Percentiles rank a stretch among this genome's conserved stretches.
These are phyloP conservation scores for Melipona bicolor DNA, from an alignment of 2,888 invertebrate genomes.

Conservation along the genomic window DNA sequence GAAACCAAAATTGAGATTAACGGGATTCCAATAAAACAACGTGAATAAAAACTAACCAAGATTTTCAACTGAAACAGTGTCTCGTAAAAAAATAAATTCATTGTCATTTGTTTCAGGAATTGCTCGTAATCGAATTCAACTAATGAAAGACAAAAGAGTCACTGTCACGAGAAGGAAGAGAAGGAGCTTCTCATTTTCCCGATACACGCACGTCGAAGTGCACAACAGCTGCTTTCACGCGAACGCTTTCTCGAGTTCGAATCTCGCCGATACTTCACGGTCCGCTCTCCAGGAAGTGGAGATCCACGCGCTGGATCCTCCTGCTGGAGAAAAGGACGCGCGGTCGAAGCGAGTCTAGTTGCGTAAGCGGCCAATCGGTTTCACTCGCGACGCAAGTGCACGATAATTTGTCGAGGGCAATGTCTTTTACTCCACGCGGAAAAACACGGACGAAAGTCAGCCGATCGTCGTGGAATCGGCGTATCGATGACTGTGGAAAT, in stretches of 20 bases:
- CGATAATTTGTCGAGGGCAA: conserved; percentile 59
- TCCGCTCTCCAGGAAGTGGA: conserved; percentile 39
- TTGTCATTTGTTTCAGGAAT: neutral
- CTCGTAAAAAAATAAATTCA: neutral
- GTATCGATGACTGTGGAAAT: neutral
- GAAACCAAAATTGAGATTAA: neutral
- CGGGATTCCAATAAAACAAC: too few relatives aligned
- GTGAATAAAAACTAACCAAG: neutral
- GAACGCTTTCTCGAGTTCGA: conserved; percentile 46
- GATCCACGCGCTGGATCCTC: conserved; percentile 29
- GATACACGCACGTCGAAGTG: conserved; percentile 4
- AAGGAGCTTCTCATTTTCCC: neutral
- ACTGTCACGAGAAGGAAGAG: neutral
- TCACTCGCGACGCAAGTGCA: conserved; percentile 58
- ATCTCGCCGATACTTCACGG: neutral
- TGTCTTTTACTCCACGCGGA: conserved; percentile 30
- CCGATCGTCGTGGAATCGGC: neutral
- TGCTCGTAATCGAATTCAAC: neutral
- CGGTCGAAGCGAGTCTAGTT: conserved; percentile 43
- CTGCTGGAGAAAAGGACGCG: conserved; percentile 26
- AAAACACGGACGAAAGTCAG: conserved; percentile 10
- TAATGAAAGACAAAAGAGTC: neutral
- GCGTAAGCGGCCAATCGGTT: conserved; percentile 62
- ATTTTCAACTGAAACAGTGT: neutral
- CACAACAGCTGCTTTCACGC: conserved; percentile 39